These are phyloP conservation scores for Acleris sparsana DNA, from an alignment of 2,888 invertebrate species.

Conservation along the genomic window DNA sequence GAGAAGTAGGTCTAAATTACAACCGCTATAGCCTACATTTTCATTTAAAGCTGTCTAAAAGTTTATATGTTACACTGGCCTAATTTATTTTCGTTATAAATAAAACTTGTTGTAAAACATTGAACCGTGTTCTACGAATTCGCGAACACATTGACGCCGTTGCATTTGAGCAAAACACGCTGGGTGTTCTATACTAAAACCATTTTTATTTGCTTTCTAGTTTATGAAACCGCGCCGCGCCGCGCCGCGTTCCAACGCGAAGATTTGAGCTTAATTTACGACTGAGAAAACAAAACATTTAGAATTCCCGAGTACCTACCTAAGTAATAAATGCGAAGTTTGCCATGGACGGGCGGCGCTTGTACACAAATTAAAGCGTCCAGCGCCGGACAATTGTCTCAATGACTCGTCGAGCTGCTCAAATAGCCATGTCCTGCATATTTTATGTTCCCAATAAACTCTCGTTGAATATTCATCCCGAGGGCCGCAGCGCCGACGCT, in stretches of 20 bases:
- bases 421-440: constrained; percentile 48
- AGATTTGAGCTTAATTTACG: constrained; percentile 17
- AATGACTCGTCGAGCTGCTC: constrained; percentile 52
- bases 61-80: constrained; percentile 18
- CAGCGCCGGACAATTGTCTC: constrained; percentile 50
- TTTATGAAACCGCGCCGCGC: constrained; percentile 19
- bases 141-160: constrained; percentile 7
- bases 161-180: constrained; percentile 10
- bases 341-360: constrained; percentile 11
- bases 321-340: constrained; percentile 22
- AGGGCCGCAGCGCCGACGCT: constrained; percentile 13
- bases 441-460: constrained; percentile 46
- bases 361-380: constrained; percentile 54
- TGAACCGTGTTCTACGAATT: constrained; percentile 10
- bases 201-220: constrained; percentile 12
- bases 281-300: constrained; percentile 18
- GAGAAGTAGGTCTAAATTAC: constrained; percentile 22
- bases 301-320: constrained; percentile 15
- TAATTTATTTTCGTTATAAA: constrained; percentile 23
- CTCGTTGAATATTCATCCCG: constrained; percentile 46
- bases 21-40: constrained; percentile 25
- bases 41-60: constrained; percentile 20
- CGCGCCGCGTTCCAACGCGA: constrained; percentile 2
- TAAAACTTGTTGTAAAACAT: constrained; percentile 26
- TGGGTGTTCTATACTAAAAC: constrained; percentile 18